Evolutionary conservation across 1,140 invertebrate genomes (phyloP).

Genomic region (Calephelis virginiensis): DNA sequence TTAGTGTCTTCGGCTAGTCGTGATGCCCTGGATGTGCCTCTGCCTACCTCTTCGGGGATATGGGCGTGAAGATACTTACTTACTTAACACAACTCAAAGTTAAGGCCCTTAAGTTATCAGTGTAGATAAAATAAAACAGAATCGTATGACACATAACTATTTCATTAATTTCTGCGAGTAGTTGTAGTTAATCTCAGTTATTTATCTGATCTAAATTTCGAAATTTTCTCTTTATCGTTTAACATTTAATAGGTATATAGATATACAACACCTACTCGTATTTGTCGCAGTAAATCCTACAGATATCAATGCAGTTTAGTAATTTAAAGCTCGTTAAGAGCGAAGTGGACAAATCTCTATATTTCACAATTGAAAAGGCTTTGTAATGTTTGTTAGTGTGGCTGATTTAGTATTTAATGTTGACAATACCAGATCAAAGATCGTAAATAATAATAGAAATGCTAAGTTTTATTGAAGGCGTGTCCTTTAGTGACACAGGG

Average conservation of each 20-base stretch:
- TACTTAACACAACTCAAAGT: too few species aligned
- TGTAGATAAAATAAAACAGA: too few species aligned
- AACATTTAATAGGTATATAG: not conserved
- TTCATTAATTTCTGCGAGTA: too few species aligned
- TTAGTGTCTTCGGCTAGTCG: too few species aligned
- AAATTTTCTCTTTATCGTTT: slow-evolving; percentile 11
- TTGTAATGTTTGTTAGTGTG: not conserved
- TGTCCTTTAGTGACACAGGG: too few species aligned
- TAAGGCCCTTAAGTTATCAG: too few species aligned
- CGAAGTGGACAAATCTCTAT: slow-evolving; percentile 2
- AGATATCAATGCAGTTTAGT: slow-evolving; percentile 12
- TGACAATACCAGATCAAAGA: too few species aligned
- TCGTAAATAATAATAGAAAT: not conserved
- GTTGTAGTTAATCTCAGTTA: not conserved
- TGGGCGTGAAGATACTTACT: too few species aligned
- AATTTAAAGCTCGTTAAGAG: slow-evolving; percentile 11
- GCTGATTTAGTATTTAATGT: too few species aligned
- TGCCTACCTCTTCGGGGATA: too few species aligned
- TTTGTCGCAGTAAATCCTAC: slow-evolving; percentile 7
- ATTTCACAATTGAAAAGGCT: not conserved
- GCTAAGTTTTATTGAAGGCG: not conserved
- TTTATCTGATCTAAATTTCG: slow-evolving; percentile 2
- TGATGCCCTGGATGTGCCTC: too few species aligned
- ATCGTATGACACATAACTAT: too few species aligned
- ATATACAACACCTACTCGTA: slow-evolving; percentile 1